Evolutionary conservation across 2,888 invertebrate species (phyloP).

Genomic region (Ochropleura leucogaster): DNA sequence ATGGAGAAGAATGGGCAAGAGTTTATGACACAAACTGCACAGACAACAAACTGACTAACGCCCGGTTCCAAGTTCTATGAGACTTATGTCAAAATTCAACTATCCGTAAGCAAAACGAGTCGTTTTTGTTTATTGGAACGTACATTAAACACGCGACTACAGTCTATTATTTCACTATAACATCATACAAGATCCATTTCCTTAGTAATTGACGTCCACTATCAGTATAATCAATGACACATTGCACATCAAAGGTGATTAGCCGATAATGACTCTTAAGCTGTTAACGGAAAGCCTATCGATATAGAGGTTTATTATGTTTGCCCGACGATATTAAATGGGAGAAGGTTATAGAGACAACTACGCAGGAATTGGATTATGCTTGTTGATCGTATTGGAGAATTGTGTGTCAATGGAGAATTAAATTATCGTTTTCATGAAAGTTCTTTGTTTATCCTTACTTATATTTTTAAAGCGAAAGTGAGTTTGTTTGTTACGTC

Average conservation of each 20-base stretch:
- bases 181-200: conserved; percentile 32
- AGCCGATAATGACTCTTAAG: conserved; percentile 51
- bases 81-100: too few species aligned
- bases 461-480: too few species aligned
- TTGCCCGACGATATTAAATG: conserved; percentile 15
- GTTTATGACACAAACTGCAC: too few species aligned
- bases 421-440: background rate
- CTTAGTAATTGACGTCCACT: conserved; percentile 21
- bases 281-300: conserved; percentile 42
- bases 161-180: conserved; percentile 14
- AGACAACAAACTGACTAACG: too few species aligned
- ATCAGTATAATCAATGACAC: conserved; percentile 50
- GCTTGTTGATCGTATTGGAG: background rate
- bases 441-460: background rate
- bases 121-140: too few species aligned
- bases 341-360: conserved; percentile 9
- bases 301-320: conserved; percentile 28
- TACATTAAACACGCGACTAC: background rate
- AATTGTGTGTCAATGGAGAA: background rate
- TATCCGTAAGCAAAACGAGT: too few species aligned
- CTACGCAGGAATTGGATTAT: background rate
- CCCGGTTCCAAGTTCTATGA: too few species aligned
- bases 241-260: conserved; percentile 56
- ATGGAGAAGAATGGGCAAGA: too few species aligned
- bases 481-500: too few species aligned